Evolutionary conservation across 2,113 vertebrate species (phyloP).

Genomic region (Semnornis frantzii): DNA sequence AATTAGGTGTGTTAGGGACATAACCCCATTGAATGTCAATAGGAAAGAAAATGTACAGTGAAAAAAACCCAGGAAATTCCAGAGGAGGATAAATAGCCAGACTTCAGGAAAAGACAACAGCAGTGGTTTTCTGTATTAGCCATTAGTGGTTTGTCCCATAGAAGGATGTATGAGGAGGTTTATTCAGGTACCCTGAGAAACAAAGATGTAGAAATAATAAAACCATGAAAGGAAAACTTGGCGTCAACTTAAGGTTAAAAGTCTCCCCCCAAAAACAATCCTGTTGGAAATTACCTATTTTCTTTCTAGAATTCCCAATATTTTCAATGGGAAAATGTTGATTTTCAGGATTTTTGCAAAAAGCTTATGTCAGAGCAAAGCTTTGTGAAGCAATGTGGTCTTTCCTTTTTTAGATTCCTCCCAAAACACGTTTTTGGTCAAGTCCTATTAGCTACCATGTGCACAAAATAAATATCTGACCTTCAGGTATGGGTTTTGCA

Average conservation of each 20-base stretch:
- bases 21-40: background rate
- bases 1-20: background rate
- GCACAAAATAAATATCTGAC: background rate
- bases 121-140: background rate
- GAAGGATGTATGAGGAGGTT: background rate
- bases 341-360: background rate
- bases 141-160: background rate
- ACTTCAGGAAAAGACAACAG: background rate
- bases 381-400: background rate
- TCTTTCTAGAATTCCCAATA: background rate
- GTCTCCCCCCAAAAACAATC: background rate
- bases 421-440: background rate
- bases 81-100: background rate
- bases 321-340: background rate
- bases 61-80: background rate
- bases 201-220: background rate
- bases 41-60: background rate
- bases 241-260: background rate
- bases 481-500: background rate
- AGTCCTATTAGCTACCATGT: background rate
- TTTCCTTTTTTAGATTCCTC: background rate
- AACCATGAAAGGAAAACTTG: background rate
- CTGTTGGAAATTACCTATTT: background rate
- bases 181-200: background rate
- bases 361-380: background rate